These are phyloP conservation scores for Cheirogaleus major DNA, from an alignment of 2,797 vertebrate genomes.

Conservation along the genomic window DNA sequence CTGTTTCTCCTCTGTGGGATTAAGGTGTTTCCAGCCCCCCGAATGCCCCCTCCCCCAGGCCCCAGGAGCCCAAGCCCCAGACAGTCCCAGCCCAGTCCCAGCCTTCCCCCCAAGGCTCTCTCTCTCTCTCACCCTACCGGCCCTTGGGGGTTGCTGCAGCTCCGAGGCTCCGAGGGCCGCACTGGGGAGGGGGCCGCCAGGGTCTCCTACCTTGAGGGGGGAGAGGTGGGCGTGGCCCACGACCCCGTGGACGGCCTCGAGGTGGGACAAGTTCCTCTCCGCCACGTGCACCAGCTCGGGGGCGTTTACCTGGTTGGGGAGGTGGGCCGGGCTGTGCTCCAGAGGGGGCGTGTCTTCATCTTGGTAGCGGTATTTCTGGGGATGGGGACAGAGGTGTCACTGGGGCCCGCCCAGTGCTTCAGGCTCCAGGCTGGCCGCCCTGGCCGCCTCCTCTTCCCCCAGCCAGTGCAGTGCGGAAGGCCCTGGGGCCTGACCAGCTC, in stretches of 20 bases:
- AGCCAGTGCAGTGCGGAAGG: constrained; percentile 28
- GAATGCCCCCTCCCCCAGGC: not conserved
- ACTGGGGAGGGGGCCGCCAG: constrained; percentile 71
- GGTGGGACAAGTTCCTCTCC: constrained; percentile 94
- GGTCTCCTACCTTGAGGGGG: constrained; percentile 92
- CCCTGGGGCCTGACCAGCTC: constrained; percentile 59
- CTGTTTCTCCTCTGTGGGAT: constrained; percentile 38
- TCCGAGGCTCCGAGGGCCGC: constrained; percentile 71
- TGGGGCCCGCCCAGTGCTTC: constrained; percentile 39
- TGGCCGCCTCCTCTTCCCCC: not conserved
- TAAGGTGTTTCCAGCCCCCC: not conserved
- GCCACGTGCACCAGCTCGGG: constrained; percentile 95
- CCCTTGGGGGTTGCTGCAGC: constrained; percentile 61
- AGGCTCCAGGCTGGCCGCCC: constrained; percentile 34
- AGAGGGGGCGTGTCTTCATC: constrained; percentile 98
- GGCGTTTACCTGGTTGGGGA: constrained; percentile 95
- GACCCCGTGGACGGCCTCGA: constrained; percentile 94
- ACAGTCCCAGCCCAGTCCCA: not conserved
- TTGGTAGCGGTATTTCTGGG: constrained; percentile 97
- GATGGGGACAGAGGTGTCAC: constrained; percentile 65
- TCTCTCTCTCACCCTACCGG: constrained; percentile 62
- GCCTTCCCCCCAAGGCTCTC: not conserved
- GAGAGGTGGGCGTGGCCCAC: constrained; percentile 95
- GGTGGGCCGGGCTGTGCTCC: constrained; percentile 97
- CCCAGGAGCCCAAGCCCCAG: constrained; percentile 30